Evolutionary conservation across 2,797 vertebrate genomes (phyloP), one percentile per base, ranked within the genome.

Genomic region (Paedocypris micromegethes): DNA sequence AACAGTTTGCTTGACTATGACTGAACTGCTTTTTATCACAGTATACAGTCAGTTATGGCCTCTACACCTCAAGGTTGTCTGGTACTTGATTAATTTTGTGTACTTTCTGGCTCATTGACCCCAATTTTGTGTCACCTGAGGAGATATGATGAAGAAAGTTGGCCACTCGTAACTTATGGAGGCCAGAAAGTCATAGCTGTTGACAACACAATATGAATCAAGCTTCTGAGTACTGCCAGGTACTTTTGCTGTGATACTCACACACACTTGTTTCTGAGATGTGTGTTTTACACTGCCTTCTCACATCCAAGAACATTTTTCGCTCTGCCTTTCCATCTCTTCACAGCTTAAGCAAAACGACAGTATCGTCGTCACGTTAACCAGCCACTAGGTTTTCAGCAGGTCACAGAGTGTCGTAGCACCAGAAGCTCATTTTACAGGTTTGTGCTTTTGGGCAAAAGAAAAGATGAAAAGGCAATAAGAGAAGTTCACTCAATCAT

Each of bases 231-330:
- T 47, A 23, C 40, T 46, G 51, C 40, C 63, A 65, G 53, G 53
- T 43, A 48, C 6, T 56, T 48, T 73, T 54, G 66, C 66, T 62
- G 65, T 70, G 75, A 77, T 85, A 86, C 88, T 90, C 88, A 90
- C 88, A 90, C 86, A 87, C 83, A 84, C 82, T 83, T 84, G 78
- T 81, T 77, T 83, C 85, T 86, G 76, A 72, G 78, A 84, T 86
- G 84, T 87, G 73, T 77, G 86, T 88, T 89, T 23, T 90, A 91
- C 90, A 91, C 88, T 88, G 90, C 90, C 90, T 91, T 91, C 90
- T 91, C 90, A 83, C 83, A 70, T 88, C 84, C 87, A 86, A 80
- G 75, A 75, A 78, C 77, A 81, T 76, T 76, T 78, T 83, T 82
- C 85, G 58, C 68, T 69, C 65, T 63, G 72, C 72, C 87, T 89